phyloP scores from a whole-genome alignment of 2,888 invertebrate species.

The Cantharis lateralis region DNA sequence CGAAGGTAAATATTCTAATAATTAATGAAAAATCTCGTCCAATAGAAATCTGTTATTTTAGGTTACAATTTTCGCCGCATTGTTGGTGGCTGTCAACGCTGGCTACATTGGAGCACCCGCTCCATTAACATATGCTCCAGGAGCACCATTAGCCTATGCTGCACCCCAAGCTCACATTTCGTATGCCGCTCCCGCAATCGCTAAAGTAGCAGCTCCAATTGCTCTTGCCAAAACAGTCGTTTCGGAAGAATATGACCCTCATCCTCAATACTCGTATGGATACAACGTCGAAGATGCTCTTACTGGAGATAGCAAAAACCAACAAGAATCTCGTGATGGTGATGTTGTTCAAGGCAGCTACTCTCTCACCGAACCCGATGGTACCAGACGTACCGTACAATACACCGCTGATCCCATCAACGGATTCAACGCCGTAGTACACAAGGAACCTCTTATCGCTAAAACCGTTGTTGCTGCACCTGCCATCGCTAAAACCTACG shows the following conservation, averaged over 20 bases:
- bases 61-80: background rate
- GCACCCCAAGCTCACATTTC: conserved; percentile 8
- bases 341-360: conserved; percentile 60
- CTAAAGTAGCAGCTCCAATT: conserved; percentile 6
- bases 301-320: conserved; percentile 60
- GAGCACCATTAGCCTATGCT: background rate
- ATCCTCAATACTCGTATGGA: conserved; percentile 59
- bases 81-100: background rate
- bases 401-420: conserved; percentile 63
- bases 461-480: conserved; percentile 13
- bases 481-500: background rate
- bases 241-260: conserved; percentile 54
- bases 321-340: conserved; percentile 58
- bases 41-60: background rate
- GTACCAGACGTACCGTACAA: conserved; percentile 58
- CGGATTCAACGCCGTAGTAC: conserved; percentile 67
- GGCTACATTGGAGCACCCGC: conserved; percentile 4
- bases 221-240: conserved; percentile 36
- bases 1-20: background rate
- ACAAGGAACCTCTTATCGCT: conserved; percentile 60
- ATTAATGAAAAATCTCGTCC: background rate
- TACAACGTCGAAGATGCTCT: conserved; percentile 60
- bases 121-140: conserved; percentile 2
- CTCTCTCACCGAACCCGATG: conserved; percentile 59
- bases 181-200: background rate